A percentile compares a stretch with the other conserved stretches of the same genome.
Conservation (phyloP, 2,797 vertebrate species). For the Tangara arthus region DNA sequence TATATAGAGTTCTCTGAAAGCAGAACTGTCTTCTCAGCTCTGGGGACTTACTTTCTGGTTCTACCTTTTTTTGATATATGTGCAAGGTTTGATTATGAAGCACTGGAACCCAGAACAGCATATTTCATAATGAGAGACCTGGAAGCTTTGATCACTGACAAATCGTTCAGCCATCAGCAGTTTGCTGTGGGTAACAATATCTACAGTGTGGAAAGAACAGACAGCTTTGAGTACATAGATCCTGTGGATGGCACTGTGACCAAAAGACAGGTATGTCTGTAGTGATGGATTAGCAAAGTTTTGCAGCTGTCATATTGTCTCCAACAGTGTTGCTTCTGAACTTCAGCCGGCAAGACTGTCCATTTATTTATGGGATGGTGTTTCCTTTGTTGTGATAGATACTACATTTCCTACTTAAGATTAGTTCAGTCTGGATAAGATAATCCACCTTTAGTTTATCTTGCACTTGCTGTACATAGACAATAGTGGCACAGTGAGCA, state of each 20-base stretch:
- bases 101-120: conserved; percentile 87
- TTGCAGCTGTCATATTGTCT: background rate
- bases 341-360: background rate
- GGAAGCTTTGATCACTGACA: conserved; percentile 89
- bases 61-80: background rate
- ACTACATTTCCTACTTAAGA: background rate
- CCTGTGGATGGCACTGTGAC: conserved; percentile 95
- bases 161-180: conserved; percentile 91
- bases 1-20: background rate
- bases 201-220: conserved; percentile 91
- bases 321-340: background rate
- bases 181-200: conserved; percentile 91
- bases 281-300: background rate
- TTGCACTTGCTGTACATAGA: background rate
- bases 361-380: background rate
- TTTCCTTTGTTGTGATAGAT: background rate
- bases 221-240: conserved; percentile 96
- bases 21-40: background rate
- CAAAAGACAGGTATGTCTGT: conserved; percentile 90
- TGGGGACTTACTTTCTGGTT: background rate
- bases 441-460: background rate
- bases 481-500: background rate
- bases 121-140: conserved; percentile 95
- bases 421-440: background rate
- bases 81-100: conserved; percentile 95